Evolutionary conservation across 2,113 vertebrate genomes (phyloP), one percentile per base, ranked within the genome.

Genomic region (Pedetes capensis): DNA sequence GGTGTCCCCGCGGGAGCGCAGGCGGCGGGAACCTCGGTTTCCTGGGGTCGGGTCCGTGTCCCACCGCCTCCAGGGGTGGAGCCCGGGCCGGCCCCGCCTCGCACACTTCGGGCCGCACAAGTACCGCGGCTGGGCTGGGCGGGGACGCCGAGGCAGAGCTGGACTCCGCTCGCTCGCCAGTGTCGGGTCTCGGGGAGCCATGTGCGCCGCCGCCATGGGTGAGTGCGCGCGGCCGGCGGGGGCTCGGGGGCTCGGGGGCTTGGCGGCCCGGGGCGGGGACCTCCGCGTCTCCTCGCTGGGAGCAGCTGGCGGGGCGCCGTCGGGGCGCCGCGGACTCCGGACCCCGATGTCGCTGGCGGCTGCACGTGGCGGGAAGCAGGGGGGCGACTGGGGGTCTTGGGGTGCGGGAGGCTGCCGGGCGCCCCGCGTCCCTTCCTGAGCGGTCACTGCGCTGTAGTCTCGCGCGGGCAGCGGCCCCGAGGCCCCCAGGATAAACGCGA

Each of bases 161-260:
- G 55, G 6, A 39, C 74, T 75, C 13, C 57, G n/a, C n/a, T n/a
- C 5, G n/a, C 53, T 75, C 0, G n/a, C 81, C n/a, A 71, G 82
- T n/a, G n/a, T 83, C 22, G 42, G 14, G 84, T 94, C 39, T 16
- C 66, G 11, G 20, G 59, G n/a, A 68, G 42, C 91, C 44, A 57
- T 32, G 0, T 44, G 42, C 94, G 64, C 82, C 29, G 32, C 91
- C 95, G 78, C 87, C 80, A 97, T 97, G 95, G 96, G 97, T 97
- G 96, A 1, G 97, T 87, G 44, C 1, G n/a, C 20, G 10, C 34
- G 11, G 6, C 29, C 3, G 27, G 34, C 25, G 1, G 39, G 12
- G 42, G 18, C 57, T 47, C 32, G 80, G 29, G 37, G 3, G 4
- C 44, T 4, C 2, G 37, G 53, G n/a, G 22, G 27, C 25, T 4